Evolutionary conservation across 2,113 vertebrate species (phyloP), one percentile per base, ranked within the genome.

Genomic region (Neolamprologus devosi): DNA sequence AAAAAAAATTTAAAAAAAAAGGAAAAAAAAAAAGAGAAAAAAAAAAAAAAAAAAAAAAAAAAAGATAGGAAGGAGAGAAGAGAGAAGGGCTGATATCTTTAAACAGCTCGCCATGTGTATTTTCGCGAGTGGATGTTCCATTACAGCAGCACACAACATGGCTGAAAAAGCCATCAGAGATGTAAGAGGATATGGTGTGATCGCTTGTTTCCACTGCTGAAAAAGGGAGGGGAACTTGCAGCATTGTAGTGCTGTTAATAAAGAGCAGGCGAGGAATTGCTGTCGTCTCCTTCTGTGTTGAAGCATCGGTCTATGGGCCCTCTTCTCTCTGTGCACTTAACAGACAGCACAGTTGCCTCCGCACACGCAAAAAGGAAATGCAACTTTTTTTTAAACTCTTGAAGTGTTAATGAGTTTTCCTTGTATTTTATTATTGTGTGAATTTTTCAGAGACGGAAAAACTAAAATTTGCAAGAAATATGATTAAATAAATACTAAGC

Each of bases 181-280:
- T 91, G 94, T 94, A 95, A 95, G 85, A 88, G 84, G 92, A 96
- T 93, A 92, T 53, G 88, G 11, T 51, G 80, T 95, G 95, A 95
- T 94, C 89, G 63, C 87, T 91, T 91, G 87, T 96, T 96, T 96
- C 95, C 95, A 95, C 90, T 94, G 93, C 87, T 85, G 86, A 92
- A 84, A 82, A 83, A 85, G 55, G 87, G 89, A 91, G 88, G 89
- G 88, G 84, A 83, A 87, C 86, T 83, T 92, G 88, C 89, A 91
- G 90, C 63, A 85, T 90, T 93, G 88, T 95, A 80, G 85, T 89
- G 63, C 19, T 1, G 11, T 84, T 87, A 80, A 81, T 85, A 82
- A 89, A 90, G 30, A 91, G 80, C 80, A 91, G 87, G 40, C 35
- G 8, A 73, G 10, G 65, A 55, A 4, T 53, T 68, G 79, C 89